Conservation (phyloP, 1,140 invertebrate genomes). For the Microplitis demolitor region DNA sequence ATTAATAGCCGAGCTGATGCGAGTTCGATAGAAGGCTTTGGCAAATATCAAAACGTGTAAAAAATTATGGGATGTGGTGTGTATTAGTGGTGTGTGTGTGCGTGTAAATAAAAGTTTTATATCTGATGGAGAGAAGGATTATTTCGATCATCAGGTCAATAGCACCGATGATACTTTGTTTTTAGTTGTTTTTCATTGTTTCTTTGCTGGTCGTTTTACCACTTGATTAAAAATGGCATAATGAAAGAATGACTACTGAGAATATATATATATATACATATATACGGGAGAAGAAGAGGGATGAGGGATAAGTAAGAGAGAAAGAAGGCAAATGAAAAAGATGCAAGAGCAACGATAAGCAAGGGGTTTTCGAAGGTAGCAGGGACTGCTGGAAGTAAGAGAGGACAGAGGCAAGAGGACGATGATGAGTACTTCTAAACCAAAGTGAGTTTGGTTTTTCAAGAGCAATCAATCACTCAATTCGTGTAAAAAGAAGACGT, state of each 20-base stretch:
- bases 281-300: conserved; percentile 1
- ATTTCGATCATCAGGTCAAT: neutral
- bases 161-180: conserved; percentile 4
- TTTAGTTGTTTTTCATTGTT: neutral
- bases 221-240: conserved; percentile 57
- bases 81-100: too few relatives aligned
- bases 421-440: neutral
- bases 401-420: conserved; percentile 2
- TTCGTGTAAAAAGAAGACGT: conserved; percentile 31
- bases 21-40: too few relatives aligned
- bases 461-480: conserved; percentile 51
- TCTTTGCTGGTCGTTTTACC: conserved; percentile 22
- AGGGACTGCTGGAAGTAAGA: neutral
- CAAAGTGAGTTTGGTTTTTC: conserved; percentile 42
- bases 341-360: conserved; percentile 5
- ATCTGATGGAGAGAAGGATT: neutral
- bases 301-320: conserved; percentile 10
- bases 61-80: too few relatives aligned
- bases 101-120: too few relatives aligned
- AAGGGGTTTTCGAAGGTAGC: neutral
- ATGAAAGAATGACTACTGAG: conserved; percentile 50
- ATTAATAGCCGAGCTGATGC: too few relatives aligned
- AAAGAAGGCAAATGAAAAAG: conserved; percentile 16
- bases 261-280: conserved; percentile 3
- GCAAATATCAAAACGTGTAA: too few relatives aligned